phyloP scores from a whole-genome alignment of 1,140 invertebrate species.

The Drosophila funebris region DNA sequence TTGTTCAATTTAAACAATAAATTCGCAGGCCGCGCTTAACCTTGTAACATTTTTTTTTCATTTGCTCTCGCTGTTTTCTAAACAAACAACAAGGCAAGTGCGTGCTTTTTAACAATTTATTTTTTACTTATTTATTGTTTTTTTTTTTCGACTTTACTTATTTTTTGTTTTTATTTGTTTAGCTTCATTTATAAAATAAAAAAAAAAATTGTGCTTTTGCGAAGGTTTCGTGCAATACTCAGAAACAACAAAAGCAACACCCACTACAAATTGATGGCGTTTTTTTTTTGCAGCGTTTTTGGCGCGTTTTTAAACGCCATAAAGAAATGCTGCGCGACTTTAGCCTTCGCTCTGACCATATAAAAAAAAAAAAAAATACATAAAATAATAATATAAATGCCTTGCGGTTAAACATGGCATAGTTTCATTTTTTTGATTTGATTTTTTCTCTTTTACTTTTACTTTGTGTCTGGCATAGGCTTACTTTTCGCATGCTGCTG shows the following conservation, averaged over 20 bases:
- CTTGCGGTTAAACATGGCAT: constrained; percentile 43
- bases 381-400: no score
- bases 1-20: constrained; percentile 58
- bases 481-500: constrained; percentile 14
- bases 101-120: constrained; percentile 54
- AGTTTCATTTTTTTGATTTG: constrained; percentile 24
- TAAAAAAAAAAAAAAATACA: no score
- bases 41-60: constrained; percentile 48
- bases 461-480: constrained; percentile 33
- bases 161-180: constrained; percentile 36
- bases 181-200: no score
- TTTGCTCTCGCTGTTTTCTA: constrained; percentile 43
- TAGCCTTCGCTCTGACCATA: constrained; percentile 22
- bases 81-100: constrained; percentile 49
- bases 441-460: constrained; percentile 30
- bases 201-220: constrained; percentile 28
- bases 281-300: constrained; percentile 10
- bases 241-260: constrained; percentile 30
- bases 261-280: constrained; percentile 30
- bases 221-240: background rate
- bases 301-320: constrained; percentile 30
- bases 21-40: constrained; percentile 35
- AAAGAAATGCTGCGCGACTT: constrained; percentile 27
- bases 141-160: constrained; percentile 3
- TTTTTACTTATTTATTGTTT: constrained; percentile 18